Evolutionary conservation across 1,140 invertebrate species (phyloP).

Genomic region (Oryctes rhinoceros): DNA sequence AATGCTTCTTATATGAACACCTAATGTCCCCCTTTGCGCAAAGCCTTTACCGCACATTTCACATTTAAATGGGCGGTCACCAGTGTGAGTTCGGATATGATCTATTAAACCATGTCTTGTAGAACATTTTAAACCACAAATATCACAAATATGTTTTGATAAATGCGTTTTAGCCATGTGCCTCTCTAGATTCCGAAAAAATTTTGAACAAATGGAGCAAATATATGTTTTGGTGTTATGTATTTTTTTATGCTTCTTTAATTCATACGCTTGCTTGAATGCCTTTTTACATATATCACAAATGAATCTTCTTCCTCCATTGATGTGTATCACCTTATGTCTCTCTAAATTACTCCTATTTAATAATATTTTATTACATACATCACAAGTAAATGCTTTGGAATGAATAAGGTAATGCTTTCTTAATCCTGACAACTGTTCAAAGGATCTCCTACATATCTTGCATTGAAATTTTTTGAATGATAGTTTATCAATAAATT

Average conservation of each 20-base stretch:
- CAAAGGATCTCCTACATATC: background rate
- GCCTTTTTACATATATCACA: conserved; percentile 23
- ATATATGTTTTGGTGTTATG: conserved; percentile 13
- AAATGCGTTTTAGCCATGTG: background rate
- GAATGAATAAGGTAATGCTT: background rate
- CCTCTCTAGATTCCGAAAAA: background rate
- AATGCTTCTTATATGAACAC: background rate
- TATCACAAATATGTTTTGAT: conserved; percentile 26
- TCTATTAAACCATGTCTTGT: background rate
- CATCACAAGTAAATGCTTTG: background rate
- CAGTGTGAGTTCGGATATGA: background rate
- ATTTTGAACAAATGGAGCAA: conserved; percentile 34
- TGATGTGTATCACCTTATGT: background rate
- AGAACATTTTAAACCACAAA: conserved; percentile 29
- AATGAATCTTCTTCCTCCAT: background rate
- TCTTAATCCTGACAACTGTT: background rate
- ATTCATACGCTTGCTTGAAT: conserved; percentile 26
- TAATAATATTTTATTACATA: conserved; percentile 4
- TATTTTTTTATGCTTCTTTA: conserved; percentile 23
- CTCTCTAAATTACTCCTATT: background rate
- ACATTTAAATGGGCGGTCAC: background rate
- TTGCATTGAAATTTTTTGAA: background rate
- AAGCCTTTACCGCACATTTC: conserved; percentile 12
- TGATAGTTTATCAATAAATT: background rate
- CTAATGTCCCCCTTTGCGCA: background rate